Evolutionary conservation across 2,797 vertebrate genomes (phyloP).

Genomic region (Acrossocheilus fasciatus): DNA sequence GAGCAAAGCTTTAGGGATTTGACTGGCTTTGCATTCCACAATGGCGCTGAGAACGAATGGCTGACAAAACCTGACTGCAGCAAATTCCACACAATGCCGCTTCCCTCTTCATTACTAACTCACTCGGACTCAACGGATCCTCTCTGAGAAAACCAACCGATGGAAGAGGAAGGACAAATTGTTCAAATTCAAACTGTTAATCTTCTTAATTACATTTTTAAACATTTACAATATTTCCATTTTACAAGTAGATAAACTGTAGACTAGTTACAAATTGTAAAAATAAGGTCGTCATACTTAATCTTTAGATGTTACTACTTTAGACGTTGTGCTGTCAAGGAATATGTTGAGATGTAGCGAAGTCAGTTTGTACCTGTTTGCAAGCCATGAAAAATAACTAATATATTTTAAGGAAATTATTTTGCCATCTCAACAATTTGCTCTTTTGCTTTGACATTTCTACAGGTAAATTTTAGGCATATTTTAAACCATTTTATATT

Average conservation of each 20-base stretch:
- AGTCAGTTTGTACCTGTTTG: background rate
- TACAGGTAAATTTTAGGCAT: background rate
- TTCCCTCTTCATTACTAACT: conserved; percentile 66
- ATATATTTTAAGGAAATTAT: background rate
- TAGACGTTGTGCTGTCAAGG: background rate
- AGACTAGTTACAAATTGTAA: background rate
- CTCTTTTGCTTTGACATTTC: background rate
- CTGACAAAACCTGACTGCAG: conserved; percentile 81
- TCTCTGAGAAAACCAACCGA: conserved; percentile 29
- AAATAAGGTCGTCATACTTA: no score
- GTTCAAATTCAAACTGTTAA: background rate
- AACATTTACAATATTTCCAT: background rate
- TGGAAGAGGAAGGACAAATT: conserved; percentile 33
- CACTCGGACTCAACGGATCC: conserved; percentile 53
- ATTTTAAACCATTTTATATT: background rate
- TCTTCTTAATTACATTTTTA: background rate
- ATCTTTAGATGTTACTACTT: no score
- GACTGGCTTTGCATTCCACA: conserved; percentile 83
- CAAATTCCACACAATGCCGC: conserved; percentile 81
- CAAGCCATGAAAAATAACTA: background rate
- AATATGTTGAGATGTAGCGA: background rate
- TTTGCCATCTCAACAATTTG: background rate
- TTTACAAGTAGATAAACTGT: background rate
- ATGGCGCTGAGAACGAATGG: conserved; percentile 74
- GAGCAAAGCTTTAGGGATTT: conserved; percentile 81